phyloP scores from a whole-genome alignment of 2,888 invertebrate species.

The Galerucella calmariensis region DNA sequence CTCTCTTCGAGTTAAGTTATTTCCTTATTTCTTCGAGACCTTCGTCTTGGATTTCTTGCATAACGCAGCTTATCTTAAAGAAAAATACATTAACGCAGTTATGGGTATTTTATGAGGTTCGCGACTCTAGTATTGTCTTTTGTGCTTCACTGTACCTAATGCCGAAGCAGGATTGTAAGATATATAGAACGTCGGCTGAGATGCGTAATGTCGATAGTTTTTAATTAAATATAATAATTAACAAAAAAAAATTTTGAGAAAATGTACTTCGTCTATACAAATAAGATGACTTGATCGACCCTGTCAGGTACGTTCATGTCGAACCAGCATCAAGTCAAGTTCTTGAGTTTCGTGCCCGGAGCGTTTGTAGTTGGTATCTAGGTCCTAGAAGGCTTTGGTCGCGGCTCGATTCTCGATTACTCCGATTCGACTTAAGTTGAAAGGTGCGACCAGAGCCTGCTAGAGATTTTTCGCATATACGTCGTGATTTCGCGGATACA shows the following conservation, averaged over 20 bases:
- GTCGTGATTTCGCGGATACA: slow-evolving; percentile 15
- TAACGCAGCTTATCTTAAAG: slow-evolving; percentile 36
- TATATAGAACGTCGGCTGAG: too few relatives aligned
- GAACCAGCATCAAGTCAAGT: slow-evolving; percentile 20
- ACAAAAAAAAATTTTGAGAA: too few relatives aligned
- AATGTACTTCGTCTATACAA: not conserved
- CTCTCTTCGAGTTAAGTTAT: slow-evolving; percentile 17
- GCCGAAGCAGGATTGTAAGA: too few relatives aligned
- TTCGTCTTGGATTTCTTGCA: slow-evolving; percentile 34
- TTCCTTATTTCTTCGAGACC: slow-evolving; percentile 14
- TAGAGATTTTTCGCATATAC: not conserved
- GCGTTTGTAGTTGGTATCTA: slow-evolving; percentile 40
- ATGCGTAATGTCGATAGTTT: too few relatives aligned
- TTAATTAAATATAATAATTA: too few relatives aligned
- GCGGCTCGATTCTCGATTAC: slow-evolving; percentile 6
- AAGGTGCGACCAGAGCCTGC: slow-evolving; percentile 19
- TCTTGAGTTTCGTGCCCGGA: slow-evolving; percentile 34
- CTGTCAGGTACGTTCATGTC: not conserved
- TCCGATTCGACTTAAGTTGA: slow-evolving; percentile 16
- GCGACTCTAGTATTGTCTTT: not conserved
- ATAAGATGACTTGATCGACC: not conserved
- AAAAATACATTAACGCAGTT: slow-evolving; percentile 24
- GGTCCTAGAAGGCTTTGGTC: slow-evolving; percentile 38
- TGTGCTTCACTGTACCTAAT: too few relatives aligned
- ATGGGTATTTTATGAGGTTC: not conserved